Conservation (phyloP, 2,888 invertebrate species). For the Baronia brevicornis region DNA sequence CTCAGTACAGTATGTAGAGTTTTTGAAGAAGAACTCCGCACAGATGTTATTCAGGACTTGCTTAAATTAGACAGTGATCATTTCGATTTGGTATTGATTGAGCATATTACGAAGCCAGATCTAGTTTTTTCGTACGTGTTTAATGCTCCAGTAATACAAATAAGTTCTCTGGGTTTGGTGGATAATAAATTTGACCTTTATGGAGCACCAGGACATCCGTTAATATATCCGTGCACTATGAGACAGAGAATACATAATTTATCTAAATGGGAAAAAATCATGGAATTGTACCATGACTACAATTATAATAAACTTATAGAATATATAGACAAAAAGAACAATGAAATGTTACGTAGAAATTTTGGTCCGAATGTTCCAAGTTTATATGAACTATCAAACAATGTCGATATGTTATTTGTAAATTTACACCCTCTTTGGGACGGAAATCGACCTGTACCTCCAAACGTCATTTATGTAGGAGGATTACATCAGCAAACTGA, state of each 20-base stretch:
- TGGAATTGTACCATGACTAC: slow-evolving; percentile 16
- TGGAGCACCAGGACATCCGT: slow-evolving; percentile 30
- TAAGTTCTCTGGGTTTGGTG: slow-evolving; percentile 34
- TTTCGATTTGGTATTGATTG: slow-evolving; percentile 39
- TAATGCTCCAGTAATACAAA: slow-evolving; percentile 37
- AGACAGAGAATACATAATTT: slow-evolving; percentile 21
- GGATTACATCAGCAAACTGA: slow-evolving; percentile 25
- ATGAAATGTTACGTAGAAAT: slow-evolving; percentile 18
- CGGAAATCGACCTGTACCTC: slow-evolving; percentile 29
- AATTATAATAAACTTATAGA: slow-evolving; percentile 4
- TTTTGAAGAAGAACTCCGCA: too few relatives aligned
- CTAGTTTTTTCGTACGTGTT: slow-evolving; percentile 31
- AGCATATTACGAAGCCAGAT: slow-evolving; percentile 27
- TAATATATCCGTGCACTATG: slow-evolving; percentile 24
- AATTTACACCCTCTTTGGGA: slow-evolving; percentile 31
- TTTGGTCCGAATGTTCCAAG: slow-evolving; percentile 22
- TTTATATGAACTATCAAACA: slow-evolving; percentile 16
- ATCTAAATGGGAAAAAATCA: slow-evolving; percentile 23
- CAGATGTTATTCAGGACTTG: too few relatives aligned
- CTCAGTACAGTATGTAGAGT: too few relatives aligned
- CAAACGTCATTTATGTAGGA: slow-evolving; percentile 29
- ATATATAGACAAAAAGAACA: slow-evolving; percentile 14
- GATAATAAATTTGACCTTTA: slow-evolving; percentile 22
- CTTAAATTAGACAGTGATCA: too few relatives aligned
- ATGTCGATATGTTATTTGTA: slow-evolving; percentile 34